phyloP scores from a whole-genome alignment of 1,140 invertebrate species.

The Monomorium pharaonis region DNA sequence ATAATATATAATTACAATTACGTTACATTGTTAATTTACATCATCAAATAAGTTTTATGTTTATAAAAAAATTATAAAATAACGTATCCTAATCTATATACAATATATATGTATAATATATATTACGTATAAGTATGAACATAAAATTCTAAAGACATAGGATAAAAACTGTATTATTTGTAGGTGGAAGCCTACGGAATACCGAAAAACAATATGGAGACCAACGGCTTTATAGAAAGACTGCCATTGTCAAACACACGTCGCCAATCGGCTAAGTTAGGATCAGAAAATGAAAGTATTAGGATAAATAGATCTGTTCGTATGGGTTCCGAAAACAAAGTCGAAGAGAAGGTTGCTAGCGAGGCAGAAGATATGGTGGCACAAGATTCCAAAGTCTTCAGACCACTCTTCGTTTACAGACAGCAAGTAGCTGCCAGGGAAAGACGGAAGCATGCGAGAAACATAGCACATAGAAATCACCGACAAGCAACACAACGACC shows the following conservation, averaged over 20 bases:
- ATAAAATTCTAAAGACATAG: background rate
- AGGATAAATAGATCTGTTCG: conserved; percentile 47
- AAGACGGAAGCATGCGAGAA: conserved; percentile 52
- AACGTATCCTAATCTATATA: background rate
- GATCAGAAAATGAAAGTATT: conserved; percentile 51
- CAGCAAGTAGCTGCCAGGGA: conserved; percentile 76
- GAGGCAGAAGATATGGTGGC: conserved; percentile 68
- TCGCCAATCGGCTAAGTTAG: background rate
- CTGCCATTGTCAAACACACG: background rate
- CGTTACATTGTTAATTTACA: background rate
- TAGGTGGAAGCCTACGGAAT: conserved; percentile 65
- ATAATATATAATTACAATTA: background rate
- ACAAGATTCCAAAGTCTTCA: conserved; percentile 78
- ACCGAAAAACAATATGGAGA: conserved; percentile 41
- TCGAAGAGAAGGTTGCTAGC: background rate
- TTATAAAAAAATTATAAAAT: background rate
- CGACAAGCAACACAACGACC: background rate
- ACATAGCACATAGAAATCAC: background rate
- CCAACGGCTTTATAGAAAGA: conserved; percentile 62
- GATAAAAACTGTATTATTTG: background rate
- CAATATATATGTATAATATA: background rate
- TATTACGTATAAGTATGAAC: background rate
- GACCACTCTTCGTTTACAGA: conserved; percentile 80
- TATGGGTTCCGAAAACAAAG: background rate
- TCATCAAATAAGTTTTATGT: background rate